phyloP scores from a whole-genome alignment of 1,140 invertebrate species.

The Hyposmocoma kahamanoa region DNA sequence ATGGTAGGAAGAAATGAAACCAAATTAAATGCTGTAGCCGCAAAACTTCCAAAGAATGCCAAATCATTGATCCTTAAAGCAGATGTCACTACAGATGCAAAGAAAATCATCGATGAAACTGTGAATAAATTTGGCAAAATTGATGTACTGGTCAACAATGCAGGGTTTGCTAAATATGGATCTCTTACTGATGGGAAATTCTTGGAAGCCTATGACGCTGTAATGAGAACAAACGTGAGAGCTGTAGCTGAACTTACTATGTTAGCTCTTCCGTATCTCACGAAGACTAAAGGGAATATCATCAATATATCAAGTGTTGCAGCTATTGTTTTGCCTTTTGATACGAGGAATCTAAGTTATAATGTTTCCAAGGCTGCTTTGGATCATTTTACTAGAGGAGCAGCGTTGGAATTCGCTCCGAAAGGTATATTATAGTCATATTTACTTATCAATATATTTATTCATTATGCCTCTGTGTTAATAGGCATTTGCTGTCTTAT shows the following conservation, averaged over 20 bases:
- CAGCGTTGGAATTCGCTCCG: slow-evolving; percentile 78
- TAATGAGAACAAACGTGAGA: slow-evolving; percentile 80
- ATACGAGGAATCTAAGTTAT: slow-evolving; percentile 76
- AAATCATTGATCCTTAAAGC: slow-evolving; percentile 71
- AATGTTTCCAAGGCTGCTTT: slow-evolving; percentile 84
- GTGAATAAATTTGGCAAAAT: slow-evolving; percentile 74
- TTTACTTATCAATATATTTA: too few relatives aligned
- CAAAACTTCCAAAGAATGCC: slow-evolving; percentile 78
- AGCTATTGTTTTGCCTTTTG: slow-evolving; percentile 77
- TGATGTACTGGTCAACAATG: slow-evolving; percentile 83
- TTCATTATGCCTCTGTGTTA: too few relatives aligned
- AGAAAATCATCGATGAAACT: slow-evolving; percentile 74
- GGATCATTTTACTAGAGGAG: slow-evolving; percentile 82
- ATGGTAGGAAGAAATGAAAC: slow-evolving; percentile 82
- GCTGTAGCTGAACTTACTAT: slow-evolving; percentile 79
- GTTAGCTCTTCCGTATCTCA: slow-evolving; percentile 82
- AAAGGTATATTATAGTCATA: too few relatives aligned
- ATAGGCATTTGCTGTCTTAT: too few relatives aligned
- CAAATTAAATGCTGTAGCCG: slow-evolving; percentile 65
- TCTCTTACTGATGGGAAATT: slow-evolving; percentile 80
- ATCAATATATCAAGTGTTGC: slow-evolving; percentile 89
- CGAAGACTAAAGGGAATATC: slow-evolving; percentile 84
- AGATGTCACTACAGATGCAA: slow-evolving; percentile 76
- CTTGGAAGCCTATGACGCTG: slow-evolving; percentile 75
- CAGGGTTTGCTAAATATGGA: slow-evolving; percentile 76